These are phyloP conservation scores for Phytoseiulus persimilis DNA, from an alignment of 2,888 invertebrate species.

Conservation along the genomic window DNA sequence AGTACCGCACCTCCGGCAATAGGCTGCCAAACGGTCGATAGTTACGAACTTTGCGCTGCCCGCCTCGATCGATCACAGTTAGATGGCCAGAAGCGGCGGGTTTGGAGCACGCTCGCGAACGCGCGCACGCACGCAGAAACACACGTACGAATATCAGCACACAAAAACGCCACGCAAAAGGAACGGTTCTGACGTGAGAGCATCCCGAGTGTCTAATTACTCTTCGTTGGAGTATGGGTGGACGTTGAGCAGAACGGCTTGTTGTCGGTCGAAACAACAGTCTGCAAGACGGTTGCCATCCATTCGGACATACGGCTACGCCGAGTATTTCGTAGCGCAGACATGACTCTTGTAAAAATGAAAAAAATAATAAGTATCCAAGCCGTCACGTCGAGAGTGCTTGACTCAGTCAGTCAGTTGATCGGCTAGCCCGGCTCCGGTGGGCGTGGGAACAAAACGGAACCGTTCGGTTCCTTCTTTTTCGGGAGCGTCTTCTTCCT, in stretches of 20 bases:
- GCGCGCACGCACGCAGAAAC: neutral
- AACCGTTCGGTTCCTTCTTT: neutral
- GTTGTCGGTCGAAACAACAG: neutral
- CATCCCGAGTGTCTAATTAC: neutral
- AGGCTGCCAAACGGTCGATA: neutral
- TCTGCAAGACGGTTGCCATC: neutral
- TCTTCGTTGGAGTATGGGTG: neutral
- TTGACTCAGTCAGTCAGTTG: neutral
- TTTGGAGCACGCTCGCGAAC: neutral
- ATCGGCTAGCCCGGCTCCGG: neutral
- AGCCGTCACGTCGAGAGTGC: neutral
- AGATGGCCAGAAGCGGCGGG: neutral
- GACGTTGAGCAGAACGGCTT: neutral
- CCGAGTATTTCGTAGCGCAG: neutral
- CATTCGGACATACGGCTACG: neutral
- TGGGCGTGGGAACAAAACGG: slow-evolving; percentile 5
- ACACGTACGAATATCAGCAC: neutral
- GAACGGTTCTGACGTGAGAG: neutral
- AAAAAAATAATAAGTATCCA: neutral
- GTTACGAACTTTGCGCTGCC: neutral
- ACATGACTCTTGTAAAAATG: neutral
- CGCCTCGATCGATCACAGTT: neutral
- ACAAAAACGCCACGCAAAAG: neutral
- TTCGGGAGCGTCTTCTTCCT: neutral
- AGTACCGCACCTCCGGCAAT: neutral